Conservation (phyloP, 1,140 invertebrate genomes). For the Uloborus diversus region DNA sequence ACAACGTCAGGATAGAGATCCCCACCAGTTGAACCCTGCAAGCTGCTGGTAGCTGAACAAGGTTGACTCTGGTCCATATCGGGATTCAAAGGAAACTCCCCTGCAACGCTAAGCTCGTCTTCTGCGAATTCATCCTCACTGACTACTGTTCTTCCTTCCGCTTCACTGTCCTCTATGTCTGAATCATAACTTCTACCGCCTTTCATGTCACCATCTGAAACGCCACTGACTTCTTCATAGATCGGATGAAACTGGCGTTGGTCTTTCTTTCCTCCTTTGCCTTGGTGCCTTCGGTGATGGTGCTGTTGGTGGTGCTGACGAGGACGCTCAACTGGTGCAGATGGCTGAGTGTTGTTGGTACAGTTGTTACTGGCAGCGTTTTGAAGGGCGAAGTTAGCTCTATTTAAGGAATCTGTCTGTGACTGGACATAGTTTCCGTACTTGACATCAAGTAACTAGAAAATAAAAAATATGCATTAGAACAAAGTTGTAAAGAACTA, state of each 20-base stretch:
- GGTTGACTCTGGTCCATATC: conserved; percentile 20
- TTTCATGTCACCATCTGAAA: conserved; percentile 48
- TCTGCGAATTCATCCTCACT: conserved; percentile 60
- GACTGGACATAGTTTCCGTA: conserved; percentile 58
- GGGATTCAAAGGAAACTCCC: conserved; percentile 54
- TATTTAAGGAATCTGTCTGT: conserved; percentile 39
- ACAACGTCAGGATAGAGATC: conserved; percentile 57
- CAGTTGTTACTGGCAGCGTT: background rate
- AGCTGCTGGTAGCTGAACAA: conserved; percentile 58
- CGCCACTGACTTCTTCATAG: conserved; percentile 59
- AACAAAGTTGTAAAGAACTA: no score
- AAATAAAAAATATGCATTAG: conserved; percentile 27
- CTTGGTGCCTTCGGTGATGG: background rate
- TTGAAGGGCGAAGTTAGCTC: conserved; percentile 49
- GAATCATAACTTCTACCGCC: conserved; percentile 45
- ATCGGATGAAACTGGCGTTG: conserved; percentile 58
- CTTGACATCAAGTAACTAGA: conserved; percentile 59
- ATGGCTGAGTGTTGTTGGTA: conserved; percentile 11
- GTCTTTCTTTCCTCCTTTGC: conserved; percentile 15
- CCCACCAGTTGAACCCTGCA: conserved; percentile 58
- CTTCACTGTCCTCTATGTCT: conserved; percentile 58
- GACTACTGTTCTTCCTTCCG: conserved; percentile 47
- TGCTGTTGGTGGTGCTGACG: conserved; percentile 24
- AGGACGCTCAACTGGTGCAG: background rate
- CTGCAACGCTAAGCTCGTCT: conserved; percentile 59